These are phyloP conservation scores for Grammomys surdaster DNA, from an alignment of 2,113 vertebrate genomes.

Conservation along the genomic window DNA sequence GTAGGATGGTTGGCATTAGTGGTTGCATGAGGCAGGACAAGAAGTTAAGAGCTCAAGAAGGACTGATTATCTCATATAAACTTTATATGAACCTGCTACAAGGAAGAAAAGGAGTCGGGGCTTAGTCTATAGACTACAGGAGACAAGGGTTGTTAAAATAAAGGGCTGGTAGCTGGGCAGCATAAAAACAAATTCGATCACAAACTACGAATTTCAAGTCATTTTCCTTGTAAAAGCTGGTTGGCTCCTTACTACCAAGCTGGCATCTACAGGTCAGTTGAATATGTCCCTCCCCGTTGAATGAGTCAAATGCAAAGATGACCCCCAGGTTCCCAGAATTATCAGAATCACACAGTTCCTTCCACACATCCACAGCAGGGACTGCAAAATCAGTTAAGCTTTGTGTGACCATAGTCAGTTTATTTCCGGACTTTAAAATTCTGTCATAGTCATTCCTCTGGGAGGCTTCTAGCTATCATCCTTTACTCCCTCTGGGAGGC, in stretches of 20 bases:
- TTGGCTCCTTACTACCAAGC: too few relatives aligned
- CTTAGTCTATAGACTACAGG: background rate
- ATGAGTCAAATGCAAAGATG: background rate
- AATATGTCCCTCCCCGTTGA: background rate
- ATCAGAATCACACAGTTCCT: background rate
- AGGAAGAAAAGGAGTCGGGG: background rate
- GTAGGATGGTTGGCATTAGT: too few relatives aligned
- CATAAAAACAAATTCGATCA: background rate
- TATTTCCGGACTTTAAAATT: slow-evolving; percentile 13
- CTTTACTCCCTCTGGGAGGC: too few relatives aligned
- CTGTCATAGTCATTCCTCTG: background rate
- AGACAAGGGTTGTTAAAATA: background rate
- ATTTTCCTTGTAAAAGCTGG: background rate
- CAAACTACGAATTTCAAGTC: background rate
- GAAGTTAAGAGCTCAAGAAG: background rate
- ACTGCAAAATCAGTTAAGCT: background rate
- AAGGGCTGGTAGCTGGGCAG: background rate
- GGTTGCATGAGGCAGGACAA: background rate
- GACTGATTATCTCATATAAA: background rate
- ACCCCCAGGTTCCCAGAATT: too few relatives aligned
- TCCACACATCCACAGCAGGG: background rate
- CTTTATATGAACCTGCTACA: too few relatives aligned
- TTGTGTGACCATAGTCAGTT: background rate
- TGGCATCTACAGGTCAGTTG: background rate
- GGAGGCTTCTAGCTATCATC: background rate